Conservation (phyloP, 2,888 invertebrate species). For the Lysandra coridon region DNA sequence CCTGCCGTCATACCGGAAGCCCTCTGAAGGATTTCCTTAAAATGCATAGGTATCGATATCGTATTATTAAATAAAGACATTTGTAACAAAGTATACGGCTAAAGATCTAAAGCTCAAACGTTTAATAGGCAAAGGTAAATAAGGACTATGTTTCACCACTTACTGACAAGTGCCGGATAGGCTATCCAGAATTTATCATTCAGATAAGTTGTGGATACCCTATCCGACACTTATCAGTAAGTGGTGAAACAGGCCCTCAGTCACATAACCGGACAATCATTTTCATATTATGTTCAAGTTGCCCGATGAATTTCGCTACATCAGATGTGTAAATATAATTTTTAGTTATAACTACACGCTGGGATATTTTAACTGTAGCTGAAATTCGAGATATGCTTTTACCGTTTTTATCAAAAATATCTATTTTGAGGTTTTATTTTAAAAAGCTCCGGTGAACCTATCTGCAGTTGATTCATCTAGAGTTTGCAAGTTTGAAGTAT, state of each 20-base stretch:
- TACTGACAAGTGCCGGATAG: too few relatives aligned
- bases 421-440: conserved; percentile 1
- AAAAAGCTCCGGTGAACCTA: neutral
- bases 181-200: too few relatives aligned
- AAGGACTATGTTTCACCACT: too few relatives aligned
- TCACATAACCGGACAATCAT: too few relatives aligned
- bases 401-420: neutral
- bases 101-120: too few relatives aligned
- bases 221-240: too few relatives aligned
- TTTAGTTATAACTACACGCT: neutral
- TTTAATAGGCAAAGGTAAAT: too few relatives aligned
- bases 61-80: neutral
- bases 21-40: neutral
- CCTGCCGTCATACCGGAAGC: neutral
- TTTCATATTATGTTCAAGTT: too few relatives aligned
- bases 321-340: neutral
- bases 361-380: neutral
- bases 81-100: neutral
- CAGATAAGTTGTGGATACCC: too few relatives aligned
- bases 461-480: neutral
- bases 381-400: neutral
- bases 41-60: neutral
- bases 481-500: neutral
- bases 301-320: too few relatives aligned
- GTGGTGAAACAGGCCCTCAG: too few relatives aligned